phyloP scores from a whole-genome alignment of 2,113 vertebrate genomes.

The Xyliphius kryptos region DNA sequence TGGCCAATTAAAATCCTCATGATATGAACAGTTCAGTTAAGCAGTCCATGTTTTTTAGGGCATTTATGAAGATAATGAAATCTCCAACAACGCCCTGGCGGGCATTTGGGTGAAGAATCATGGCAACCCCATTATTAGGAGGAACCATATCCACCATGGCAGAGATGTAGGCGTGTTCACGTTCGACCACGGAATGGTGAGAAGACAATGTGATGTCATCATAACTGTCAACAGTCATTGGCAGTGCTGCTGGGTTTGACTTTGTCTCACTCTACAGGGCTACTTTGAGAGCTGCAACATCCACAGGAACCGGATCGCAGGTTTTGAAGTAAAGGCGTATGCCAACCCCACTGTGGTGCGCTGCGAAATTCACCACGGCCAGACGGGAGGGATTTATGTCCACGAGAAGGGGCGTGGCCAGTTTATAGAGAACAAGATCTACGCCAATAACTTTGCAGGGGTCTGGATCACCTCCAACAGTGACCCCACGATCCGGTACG shows the following conservation, averaged over 20 bases:
- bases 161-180: conserved; percentile 98
- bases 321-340: conserved; percentile 97
- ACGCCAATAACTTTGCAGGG: conserved; percentile 99
- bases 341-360: conserved; percentile 96
- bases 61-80: conserved; percentile 99
- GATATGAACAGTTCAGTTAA: no score
- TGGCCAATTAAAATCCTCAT: no score
- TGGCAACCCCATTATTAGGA: conserved; percentile 96
- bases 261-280: conserved; percentile 69
- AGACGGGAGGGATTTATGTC: conserved; percentile 97
- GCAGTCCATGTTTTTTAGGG: conserved; percentile 71
- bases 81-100: conserved; percentile 97
- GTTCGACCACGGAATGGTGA: conserved; percentile 98
- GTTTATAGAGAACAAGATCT: conserved; percentile 99
- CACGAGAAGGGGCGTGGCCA: conserved; percentile 98
- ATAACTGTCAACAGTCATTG: conserved; percentile 2
- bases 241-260: not conserved
- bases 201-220: conserved; percentile 15
- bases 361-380: conserved; percentile 97
- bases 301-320: conserved; percentile 96
- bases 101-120: conserved; percentile 99
- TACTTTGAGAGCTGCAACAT: conserved; percentile 99
- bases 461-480: conserved; percentile 99
- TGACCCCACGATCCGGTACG: conserved; percentile 95
- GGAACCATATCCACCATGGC: conserved; percentile 98